Percentiles rank a stretch among this genome's conserved stretches.
phyloP scores from a whole-genome alignment of 1,140 invertebrate genomes.

The Apocrypta bakeri region DNA sequence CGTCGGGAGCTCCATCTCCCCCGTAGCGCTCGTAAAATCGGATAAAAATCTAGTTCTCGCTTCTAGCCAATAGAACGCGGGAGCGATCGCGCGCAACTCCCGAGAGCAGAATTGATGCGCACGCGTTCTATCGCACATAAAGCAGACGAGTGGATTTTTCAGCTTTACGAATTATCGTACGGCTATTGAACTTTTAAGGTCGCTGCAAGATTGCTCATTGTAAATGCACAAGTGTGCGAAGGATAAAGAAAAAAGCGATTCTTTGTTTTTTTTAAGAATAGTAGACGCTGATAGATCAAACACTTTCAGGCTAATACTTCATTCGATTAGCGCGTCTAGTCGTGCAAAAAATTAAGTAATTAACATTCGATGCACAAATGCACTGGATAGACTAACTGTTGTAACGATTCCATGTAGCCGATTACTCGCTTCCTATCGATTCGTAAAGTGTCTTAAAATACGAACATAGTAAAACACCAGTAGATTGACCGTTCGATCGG shows the following conservation, averaged over 20 bases:
- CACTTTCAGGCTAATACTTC: not conserved
- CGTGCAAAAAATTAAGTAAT: no score
- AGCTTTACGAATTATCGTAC: conserved; percentile 2
- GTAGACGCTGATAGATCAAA: not conserved
- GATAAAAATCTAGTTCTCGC: not conserved
- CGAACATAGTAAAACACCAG: no score
- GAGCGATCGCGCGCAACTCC: not conserved
- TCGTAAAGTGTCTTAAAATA: no score
- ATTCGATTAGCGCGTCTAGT: not conserved
- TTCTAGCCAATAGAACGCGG: not conserved
- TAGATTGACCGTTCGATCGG: no score
- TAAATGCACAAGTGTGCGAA: not conserved
- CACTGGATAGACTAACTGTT: no score
- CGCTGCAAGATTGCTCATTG: not conserved
- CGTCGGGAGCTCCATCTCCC: no score
- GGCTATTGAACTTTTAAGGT: conserved; percentile 2
- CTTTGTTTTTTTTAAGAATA: not conserved
- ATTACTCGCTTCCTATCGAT: no score
- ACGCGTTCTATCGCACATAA: not conserved
- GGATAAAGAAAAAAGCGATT: not conserved
- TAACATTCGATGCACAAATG: no score
- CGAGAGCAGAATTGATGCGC: not conserved
- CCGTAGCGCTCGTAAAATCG: not conserved
- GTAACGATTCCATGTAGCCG: no score
- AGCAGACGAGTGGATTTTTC: not conserved